Evolutionary conservation across 1,140 invertebrate species (phyloP), one percentile per base, ranked within the genome.

Genomic region (Stegodyphus dumicola): DNA sequence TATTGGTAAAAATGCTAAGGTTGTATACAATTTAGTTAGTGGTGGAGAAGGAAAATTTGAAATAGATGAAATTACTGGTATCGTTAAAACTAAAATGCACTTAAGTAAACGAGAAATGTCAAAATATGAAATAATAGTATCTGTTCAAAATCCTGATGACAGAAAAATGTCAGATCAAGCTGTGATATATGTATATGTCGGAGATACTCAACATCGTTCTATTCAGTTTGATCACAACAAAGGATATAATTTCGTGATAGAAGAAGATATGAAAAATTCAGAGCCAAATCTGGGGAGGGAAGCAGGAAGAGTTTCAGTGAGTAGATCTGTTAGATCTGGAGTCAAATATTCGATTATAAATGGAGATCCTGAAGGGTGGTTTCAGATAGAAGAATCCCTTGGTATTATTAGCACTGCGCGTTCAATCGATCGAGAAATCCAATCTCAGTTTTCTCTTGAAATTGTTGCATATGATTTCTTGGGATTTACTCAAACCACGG

Each of bases 41-140:
- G 96, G 96, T 1, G 96, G 97, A 89, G 95, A 95, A 67, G 93
- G 94, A 86, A 97, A 96, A 96, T 97, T 97, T 90, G 91, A 92
- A 51, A 96, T 98, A 80, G 95, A 98, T 89, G 91, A 94, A 54
- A 92, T 94, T 6, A 96, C 95, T 0, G 96, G 96, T 13, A 92
- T 94, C 71, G 89, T 96, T 74, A 93, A 93, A 88, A 93, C 92
- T 66, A 93, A 93, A 88, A 90, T 95, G 6, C 71, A 67, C 9
- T 51, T 87, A n/a, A 64, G 18, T 15, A 77, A 92, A 92, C 83
- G 91, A 92, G 15, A 92, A 92, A 95, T 95, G 89, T 91, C 93
- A 6, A 90, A 94, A 51, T 95, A 95, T 90, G 93, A 93, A 84
- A 89, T 97, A 53, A 93, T 91, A 85, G 93, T 97, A 69, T 94